Evolutionary conservation across 2,888 invertebrate species (phyloP).

Genomic region (Ennomos fuscantarius): DNA sequence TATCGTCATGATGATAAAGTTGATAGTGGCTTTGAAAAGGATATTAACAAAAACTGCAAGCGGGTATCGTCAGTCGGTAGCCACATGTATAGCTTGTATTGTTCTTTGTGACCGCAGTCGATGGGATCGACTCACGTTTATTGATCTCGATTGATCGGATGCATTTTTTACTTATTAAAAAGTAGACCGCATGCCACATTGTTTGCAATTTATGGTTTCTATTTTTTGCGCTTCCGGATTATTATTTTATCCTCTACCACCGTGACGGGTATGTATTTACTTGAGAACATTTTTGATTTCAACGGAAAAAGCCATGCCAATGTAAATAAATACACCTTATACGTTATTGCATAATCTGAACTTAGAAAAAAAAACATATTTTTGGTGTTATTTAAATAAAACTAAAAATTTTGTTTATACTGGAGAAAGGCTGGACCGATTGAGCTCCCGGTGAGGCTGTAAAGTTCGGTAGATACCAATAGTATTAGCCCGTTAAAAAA

Average conservation of each 20-base stretch:
- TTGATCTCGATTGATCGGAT: slow-evolving; percentile 70
- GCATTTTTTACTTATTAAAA: slow-evolving; percentile 64
- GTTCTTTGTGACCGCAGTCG: slow-evolving; percentile 74
- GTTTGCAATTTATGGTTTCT: slow-evolving; percentile 75
- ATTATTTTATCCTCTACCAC: slow-evolving; percentile 43
- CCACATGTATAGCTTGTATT: slow-evolving; percentile 78
- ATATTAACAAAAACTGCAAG: slow-evolving; percentile 45
- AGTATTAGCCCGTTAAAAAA: no score
- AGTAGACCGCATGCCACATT: slow-evolving; percentile 62
- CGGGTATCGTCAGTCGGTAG: slow-evolving; percentile 74
- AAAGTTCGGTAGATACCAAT: no score
- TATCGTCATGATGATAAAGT: slow-evolving; percentile 38
- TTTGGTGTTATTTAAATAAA: no score
- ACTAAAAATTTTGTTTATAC: no score
- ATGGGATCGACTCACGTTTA: slow-evolving; percentile 61
- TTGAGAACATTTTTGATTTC: slow-evolving; percentile 17
- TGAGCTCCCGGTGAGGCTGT: no score
- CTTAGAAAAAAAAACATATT: neutral
- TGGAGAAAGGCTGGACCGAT: no score
- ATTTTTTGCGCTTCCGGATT: slow-evolving; percentile 72
- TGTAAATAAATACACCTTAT: neutral
- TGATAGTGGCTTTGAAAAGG: slow-evolving; percentile 38
- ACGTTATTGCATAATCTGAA: neutral
- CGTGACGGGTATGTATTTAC: slow-evolving; percentile 25
- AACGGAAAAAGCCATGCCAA: slow-evolving; percentile 13